These are phyloP conservation scores for Pterostichus niger DNA, from an alignment of 2,888 invertebrate species.

Conservation along the genomic window DNA sequence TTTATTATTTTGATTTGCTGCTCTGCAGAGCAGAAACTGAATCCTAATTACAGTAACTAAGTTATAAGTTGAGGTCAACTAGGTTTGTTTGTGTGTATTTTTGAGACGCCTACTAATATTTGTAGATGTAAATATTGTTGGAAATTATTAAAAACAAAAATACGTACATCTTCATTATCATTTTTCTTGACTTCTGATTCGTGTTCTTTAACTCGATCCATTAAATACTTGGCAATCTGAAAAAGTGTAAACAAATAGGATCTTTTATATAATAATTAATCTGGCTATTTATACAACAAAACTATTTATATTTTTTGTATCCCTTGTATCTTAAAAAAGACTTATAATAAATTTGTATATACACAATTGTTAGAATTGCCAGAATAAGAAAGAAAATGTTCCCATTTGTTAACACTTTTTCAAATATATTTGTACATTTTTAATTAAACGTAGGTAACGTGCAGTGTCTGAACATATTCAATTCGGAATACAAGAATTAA, in stretches of 20 bases:
- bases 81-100: background rate
- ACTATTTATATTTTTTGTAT: background rate
- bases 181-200: background rate
- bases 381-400: background rate
- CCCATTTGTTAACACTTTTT: constrained; percentile 25
- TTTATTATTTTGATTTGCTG: too few species aligned
- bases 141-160: background rate
- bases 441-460: background rate
- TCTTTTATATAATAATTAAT: background rate
- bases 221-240: constrained; percentile 27
- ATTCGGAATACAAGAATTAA: too few species aligned
- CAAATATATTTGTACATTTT: constrained; percentile 1
- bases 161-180: constrained; percentile 34
- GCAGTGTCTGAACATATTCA: too few species aligned
- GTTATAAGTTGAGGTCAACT: too few species aligned
- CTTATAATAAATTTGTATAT: background rate
- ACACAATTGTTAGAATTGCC: background rate
- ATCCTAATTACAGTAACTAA: too few species aligned
- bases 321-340: background rate
- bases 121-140: background rate
- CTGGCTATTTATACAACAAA: background rate
- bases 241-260: constrained; percentile 17
- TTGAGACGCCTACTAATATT: background rate
- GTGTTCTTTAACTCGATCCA: background rate
- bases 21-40: too few species aligned